Base-by-base conservation (phyloP, 2,888 invertebrate species). In the Eumerus sabulonum region DNA sequence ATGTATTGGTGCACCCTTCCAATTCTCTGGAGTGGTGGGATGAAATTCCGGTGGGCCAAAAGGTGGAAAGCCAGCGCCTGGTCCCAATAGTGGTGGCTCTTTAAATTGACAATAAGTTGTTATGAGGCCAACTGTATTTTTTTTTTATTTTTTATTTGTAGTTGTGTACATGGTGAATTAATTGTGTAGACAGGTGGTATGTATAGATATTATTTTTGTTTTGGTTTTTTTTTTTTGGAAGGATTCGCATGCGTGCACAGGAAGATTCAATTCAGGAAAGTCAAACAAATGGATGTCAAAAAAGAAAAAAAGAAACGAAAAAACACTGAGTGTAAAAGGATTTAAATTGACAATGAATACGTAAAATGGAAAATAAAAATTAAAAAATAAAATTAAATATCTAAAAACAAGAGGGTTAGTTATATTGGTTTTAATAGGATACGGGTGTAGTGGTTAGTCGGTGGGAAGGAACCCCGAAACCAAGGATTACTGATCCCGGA, bases 81-180 rank as follows among this genome's bases (percentile, higher is more conserved):
- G 88, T 85, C 89, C 89, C 86, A 89, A 84, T 79, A 89, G 85
- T 84, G 89, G 88, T 83, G 89, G 89, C 84, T 89, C 89, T 89
- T 87, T 85, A 88, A 89, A 88, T 87, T 86, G 87, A 88, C 85
- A 86, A 88, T 87, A 73, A 82, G 84, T 84, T 82, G 84, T 83
- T 83, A 85, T 85, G 81, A 85, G 83, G 82, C 84, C 84, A 82
- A 85, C 85, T 86, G 81, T 79, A 72, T 77, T 81, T 59, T 59
- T 57, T 73, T 81, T 71, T 54, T 60, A 64, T 59, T 60, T 57
- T 66, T 73, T 71, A 47, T 18, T 19, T 68, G 14, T 57, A 19
- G 12, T 53, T 45, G 44, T 14, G 56, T 53, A 27, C 27, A 27
- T n/a, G 11, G 64, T 18, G 38, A 44, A 35, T 68, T 74, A 38